Evolutionary conservation across 2,113 vertebrate species (phyloP), one percentile per base, ranked within the genome.

Genomic region (Takifugu flavidus): DNA sequence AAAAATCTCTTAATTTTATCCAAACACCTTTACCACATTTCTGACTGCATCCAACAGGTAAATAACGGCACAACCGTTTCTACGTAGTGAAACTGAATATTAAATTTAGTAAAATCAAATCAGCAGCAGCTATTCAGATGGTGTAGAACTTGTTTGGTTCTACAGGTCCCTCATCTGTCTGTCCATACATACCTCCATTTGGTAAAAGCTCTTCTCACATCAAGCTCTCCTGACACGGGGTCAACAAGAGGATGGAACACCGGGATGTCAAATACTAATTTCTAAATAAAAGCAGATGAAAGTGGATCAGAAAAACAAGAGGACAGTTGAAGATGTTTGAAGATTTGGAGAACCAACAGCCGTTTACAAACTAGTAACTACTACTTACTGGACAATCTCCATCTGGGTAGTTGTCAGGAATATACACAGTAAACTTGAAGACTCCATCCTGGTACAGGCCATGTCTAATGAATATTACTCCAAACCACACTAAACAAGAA

Each of bases 401-500:
- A 72, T 99, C 97, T 0, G 97, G 97, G 78, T 99, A 99, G 89
- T 99, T 99, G 81, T 99, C 97, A 70, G 97, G 97, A 85, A 99
- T 99, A 87, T 99, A 98, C 65, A 99, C 95, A 0, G 96, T 98
- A 88, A 99, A 99, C 83, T 98, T 99, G 86, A 99, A 99, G 31
- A 99, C 97, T 0, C 96, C 96, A 42, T 99, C 97, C 82, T 99
- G 96, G 86, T 99, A 99, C 27, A 99, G 91, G 62, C 97, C 96
- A 34, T 97, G 92, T 65, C 97, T 91, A 81, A 99, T 98, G 87
- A 99, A 99, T 85, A 99, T 98, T 50, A 99, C 97, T n/a, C 97
- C 97, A 86, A 99, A 99, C 97, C 97, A 99, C 95, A 98, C 97
- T 99, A 85, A 20, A 83, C 70, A 78, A 4, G 68, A 1, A 6